Percentiles rank a stretch among this genome's conserved stretches.
These are phyloP conservation scores for Siniperca knerii DNA, from an alignment of 2,113 vertebrate species.

Conservation along the genomic window DNA sequence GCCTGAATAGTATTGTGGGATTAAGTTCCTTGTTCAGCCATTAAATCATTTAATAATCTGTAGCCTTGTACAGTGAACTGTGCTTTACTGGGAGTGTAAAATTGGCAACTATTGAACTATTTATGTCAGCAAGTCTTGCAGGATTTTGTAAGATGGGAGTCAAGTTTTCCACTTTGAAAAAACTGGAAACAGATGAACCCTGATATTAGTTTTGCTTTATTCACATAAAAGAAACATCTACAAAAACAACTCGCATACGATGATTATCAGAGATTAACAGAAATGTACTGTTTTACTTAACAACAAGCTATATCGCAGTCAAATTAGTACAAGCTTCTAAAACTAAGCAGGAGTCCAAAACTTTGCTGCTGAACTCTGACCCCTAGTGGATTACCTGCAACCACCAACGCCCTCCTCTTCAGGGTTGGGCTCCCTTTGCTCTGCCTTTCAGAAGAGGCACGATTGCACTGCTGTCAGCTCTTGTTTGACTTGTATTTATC, in stretches of 20 bases:
- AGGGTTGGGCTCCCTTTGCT: neutral
- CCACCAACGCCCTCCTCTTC: neutral
- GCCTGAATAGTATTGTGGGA: neutral
- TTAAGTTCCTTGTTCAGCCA: neutral
- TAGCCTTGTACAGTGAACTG: neutral
- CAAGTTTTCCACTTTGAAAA: neutral
- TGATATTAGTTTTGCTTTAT: neutral
- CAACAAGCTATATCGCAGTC: neutral
- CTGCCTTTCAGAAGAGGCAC: neutral
- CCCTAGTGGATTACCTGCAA: neutral
- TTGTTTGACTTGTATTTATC: neutral
- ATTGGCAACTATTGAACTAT: neutral
- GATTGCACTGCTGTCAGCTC: neutral
- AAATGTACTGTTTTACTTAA: neutral
- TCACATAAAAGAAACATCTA: neutral
- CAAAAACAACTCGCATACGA: neutral
- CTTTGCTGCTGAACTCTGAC: slow-evolving; percentile 26
- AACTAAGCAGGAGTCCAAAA: neutral
- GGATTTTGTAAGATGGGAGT: neutral
- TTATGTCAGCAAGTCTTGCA: neutral
- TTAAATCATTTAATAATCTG: neutral
- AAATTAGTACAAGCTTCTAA: neutral
- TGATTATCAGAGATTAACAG: neutral
- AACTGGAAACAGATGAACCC: neutral
- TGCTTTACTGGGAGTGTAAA: neutral